These are phyloP conservation scores for Latrodectus geometricus DNA, from an alignment of 1,140 invertebrate species.

Conservation along the genomic window DNA sequence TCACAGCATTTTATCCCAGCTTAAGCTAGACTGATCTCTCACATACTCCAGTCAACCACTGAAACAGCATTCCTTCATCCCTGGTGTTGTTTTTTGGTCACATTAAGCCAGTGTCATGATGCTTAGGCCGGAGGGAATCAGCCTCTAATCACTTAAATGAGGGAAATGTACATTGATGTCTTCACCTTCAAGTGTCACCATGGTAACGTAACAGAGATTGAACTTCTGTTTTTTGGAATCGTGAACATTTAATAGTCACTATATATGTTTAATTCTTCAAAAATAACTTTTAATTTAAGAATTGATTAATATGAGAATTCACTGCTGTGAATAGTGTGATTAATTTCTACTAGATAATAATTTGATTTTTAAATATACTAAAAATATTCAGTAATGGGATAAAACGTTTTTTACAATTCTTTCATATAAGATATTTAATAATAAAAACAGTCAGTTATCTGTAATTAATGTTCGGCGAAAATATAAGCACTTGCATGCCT, in stretches of 20 bases:
- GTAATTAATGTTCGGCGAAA: no score
- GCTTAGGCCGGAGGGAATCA: not conserved
- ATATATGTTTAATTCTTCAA: not conserved
- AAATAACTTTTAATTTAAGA: slow-evolving; percentile 10
- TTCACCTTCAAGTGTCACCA: slow-evolving; percentile 24
- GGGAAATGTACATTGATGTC: slow-evolving; percentile 27
- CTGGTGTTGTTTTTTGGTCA: slow-evolving; percentile 5
- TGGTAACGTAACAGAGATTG: slow-evolving; percentile 16
- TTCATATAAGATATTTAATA: no score
- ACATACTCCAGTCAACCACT: not conserved
- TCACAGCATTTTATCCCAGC: slow-evolving; percentile 1
- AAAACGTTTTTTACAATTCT: no score
- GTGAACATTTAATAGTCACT: not conserved
- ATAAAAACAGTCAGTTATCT: no score
- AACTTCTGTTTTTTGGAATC: not conserved
- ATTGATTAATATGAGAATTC: not conserved
- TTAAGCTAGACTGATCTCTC: slow-evolving; percentile 5
- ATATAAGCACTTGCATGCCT: no score
- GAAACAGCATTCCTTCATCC: slow-evolving; percentile 23
- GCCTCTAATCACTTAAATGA: slow-evolving; percentile 41
- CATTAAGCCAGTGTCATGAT: slow-evolving; percentile 33
- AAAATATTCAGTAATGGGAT: no score
- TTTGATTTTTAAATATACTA: no score
- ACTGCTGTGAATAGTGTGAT: no score
- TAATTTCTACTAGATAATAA: no score